Evolutionary conservation across 2,113 vertebrate genomes (phyloP), one percentile per base, ranked within the genome.

Genomic region (Rousettus leschenaultii): DNA sequence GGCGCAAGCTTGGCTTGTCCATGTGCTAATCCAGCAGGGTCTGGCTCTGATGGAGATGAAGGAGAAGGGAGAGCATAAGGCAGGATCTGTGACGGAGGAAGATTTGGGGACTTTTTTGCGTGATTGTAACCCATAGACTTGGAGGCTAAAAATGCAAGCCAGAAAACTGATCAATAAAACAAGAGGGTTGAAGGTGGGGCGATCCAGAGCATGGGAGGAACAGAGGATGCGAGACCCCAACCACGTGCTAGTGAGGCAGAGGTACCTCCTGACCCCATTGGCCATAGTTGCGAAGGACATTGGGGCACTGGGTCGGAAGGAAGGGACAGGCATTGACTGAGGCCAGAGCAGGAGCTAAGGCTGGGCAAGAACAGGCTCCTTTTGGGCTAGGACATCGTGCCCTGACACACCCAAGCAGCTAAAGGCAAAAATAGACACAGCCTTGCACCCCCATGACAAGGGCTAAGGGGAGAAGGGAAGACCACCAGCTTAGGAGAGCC

Each of bases 1-100:
- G 0, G 4, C 0, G 0, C 2, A 0, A 4, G 43, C n/a, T 26
- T n/a, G 6, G 30, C 33, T 40, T 21, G n/a, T 57, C 66, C 21
- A 0, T 13, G 48, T 38, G 63, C 43, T 45, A 19, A 65, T 16
- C 38, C 38, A 0, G 26, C 26, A 10, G 48, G 6, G 26, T 4
- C 21, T 74, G 75, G 89, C 57, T 65, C 75, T 59, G 38, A 40
- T 24, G 40, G 28, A 86, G 74, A 68, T 22, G 6, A n/a, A 9
- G 65, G n/a, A 86, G 13, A 73, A 38, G 33, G 38, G 45, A 80
- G 80, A 65, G 65, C 6, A 0, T 3, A 3, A 57, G 48, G 5
- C 1, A 4, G 59, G 24, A 21, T 15, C 4, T 43, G 12, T 0
- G 40, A 35, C 33, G 24, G 19, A 65, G 24, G 19, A 14, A 53